phyloP scores from a whole-genome alignment of 2,113 vertebrate genomes.

The Glareola pratincola region DNA sequence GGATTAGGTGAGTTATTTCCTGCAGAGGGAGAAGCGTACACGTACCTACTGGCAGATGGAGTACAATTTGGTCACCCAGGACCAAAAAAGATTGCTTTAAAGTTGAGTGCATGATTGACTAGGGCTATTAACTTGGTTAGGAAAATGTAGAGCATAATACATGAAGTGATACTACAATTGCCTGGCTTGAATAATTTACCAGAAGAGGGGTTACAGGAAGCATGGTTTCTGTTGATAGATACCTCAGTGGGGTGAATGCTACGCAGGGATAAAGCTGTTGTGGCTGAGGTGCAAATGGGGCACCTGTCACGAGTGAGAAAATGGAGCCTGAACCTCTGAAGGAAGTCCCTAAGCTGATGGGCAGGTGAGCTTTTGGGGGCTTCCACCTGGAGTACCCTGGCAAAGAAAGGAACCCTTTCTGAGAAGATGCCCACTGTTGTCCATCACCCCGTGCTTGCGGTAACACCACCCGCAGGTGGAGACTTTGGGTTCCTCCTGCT shows the following conservation, averaged over 20 bases:
- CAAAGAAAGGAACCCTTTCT: background rate
- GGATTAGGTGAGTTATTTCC: background rate
- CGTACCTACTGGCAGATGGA: background rate
- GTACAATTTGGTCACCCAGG: background rate
- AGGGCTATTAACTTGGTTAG: background rate
- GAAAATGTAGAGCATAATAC: background rate
- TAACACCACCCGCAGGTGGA: background rate
- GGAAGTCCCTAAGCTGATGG: background rate
- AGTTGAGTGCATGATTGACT: background rate
- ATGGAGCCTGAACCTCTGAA: background rate
- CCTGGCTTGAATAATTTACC: background rate
- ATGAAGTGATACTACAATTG: background rate
- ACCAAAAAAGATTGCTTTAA: background rate
- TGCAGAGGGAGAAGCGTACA: background rate
- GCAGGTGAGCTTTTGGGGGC: background rate
- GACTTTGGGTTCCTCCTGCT: background rate
- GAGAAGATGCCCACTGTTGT: background rate
- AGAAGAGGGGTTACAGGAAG: background rate
- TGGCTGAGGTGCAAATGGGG: background rate
- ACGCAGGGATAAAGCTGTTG: background rate
- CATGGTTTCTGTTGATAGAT: background rate
- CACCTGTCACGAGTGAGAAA: background rate
- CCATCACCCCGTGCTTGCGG: rapidly evolving
- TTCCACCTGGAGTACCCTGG: background rate
- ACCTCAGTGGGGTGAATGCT: background rate